Conservation (phyloP, 37 sponge, comb jelly and placozoan genomes). For the Tethya wilhelma region DNA sequence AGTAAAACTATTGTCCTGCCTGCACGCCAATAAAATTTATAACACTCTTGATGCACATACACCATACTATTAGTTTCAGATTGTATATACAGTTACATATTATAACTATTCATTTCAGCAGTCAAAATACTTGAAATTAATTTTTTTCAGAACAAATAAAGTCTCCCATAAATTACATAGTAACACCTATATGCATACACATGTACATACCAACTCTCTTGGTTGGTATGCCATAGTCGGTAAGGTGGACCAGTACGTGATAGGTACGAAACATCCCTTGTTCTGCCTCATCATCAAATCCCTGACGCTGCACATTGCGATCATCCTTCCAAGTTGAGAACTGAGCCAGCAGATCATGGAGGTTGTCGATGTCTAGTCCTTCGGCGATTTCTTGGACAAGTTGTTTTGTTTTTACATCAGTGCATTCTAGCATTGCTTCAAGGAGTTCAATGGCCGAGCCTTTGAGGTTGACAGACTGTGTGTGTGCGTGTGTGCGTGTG, state of each 20-base stretch:
- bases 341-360: slow-evolving; percentile 29
- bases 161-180: no score
- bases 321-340: slow-evolving; percentile 49
- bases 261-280: slow-evolving; percentile 47
- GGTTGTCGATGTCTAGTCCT: slow-evolving; percentile 17
- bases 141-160: no score
- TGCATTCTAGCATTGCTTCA: slow-evolving; percentile 68
- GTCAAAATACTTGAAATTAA: no score
- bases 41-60: background rate
- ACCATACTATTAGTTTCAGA: background rate
- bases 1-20: no score
- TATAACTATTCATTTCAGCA: no score
- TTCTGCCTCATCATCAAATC: slow-evolving; percentile 52
- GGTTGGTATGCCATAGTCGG: slow-evolving; percentile 32
- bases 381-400: slow-evolving; percentile 31
- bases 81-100: no score
- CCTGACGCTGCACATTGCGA: slow-evolving; percentile 21
- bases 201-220: no score
- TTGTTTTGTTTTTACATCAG: slow-evolving; percentile 10
- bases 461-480: slow-evolving; percentile 14
- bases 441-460: slow-evolving; percentile 59
- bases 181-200: no score
- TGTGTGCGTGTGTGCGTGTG: no score
- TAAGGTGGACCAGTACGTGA: slow-evolving; percentile 49
- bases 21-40: no score